Evolutionary conservation across 64 coral and sea anemone species (phyloP).

Genomic region (Montipora cactus): DNA sequence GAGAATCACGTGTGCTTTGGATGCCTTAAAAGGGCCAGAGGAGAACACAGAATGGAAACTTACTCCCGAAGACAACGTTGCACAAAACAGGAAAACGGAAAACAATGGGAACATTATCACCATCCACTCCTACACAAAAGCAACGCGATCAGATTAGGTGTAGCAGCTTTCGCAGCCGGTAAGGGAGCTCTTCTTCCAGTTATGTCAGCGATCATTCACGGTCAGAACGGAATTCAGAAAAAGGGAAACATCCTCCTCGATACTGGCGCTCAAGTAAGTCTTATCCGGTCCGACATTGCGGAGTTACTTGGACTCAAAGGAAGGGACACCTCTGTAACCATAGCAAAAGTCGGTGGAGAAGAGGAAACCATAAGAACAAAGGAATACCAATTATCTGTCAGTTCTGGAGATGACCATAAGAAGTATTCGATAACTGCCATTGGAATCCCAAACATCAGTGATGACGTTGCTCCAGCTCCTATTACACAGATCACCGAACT

Average conservation of each 20-base stretch:
- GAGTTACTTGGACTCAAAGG: constrained; percentile 8
- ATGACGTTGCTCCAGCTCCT: no score
- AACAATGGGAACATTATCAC: constrained; percentile 35
- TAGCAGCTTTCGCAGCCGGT: background rate
- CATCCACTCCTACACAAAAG: constrained; percentile 62
- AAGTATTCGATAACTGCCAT: constrained; percentile 12
- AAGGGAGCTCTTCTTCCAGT: constrained; percentile 26
- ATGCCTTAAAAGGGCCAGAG: constrained; percentile 60
- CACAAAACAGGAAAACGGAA: constrained; percentile 45
- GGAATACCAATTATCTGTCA: constrained; percentile 9
- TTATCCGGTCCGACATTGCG: background rate
- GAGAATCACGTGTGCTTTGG: no score
- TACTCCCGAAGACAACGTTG: constrained; percentile 45
- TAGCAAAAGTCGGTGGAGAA: constrained; percentile 57
- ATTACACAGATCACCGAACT: no score
- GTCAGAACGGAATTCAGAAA: background rate
- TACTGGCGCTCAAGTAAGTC: background rate
- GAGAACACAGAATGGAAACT: constrained; percentile 26
- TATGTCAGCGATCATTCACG: constrained; percentile 1
- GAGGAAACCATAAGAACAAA: constrained; percentile 55
- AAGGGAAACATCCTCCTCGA: background rate
- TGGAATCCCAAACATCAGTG: background rate
- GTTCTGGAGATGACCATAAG: background rate
- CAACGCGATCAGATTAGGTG: constrained; percentile 50
- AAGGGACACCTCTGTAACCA: constrained; percentile 23